Evolutionary conservation across 2,797 vertebrate genomes (phyloP), one percentile per base, ranked within the genome.

Genomic region (Aselliscus stoliczkanus): DNA sequence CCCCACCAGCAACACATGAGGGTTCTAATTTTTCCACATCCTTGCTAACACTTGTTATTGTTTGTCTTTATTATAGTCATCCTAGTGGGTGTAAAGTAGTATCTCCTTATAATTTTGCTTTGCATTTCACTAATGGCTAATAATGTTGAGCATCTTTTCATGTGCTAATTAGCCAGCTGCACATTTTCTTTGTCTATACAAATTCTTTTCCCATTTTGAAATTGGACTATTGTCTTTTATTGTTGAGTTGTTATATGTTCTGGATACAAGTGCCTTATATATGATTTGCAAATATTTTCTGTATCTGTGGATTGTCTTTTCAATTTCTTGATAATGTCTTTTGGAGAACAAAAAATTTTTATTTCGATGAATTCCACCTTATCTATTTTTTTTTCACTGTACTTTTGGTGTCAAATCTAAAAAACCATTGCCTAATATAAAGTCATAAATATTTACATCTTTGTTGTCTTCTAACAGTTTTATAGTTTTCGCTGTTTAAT

Each of bases 81-180:
- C 31, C 69, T 72, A 50, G 29, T 42, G 9, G n/a, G n/a, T 62
- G 17, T 75, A 62, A 75, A 75, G 80, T 56, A 18, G 21, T 47
- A 86, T 25, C 29, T 80, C 39, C 50, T 86, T 81, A 31, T 29
- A 20, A 54, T 39, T 69, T 64, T 88, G 62, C 42, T 84, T 60
- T 67, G 62, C 20, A 91, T 88, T 93, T 79, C 20, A 58, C 64
- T 91, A 90, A 87, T 93, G 56, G 93, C 25, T 81, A 89, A 52
- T 39, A 62, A 93, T 11, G 7, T 20, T 82, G 11, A 87, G 10
- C 25, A 93, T 50, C 23, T 87, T 83, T 93, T 77, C 31, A 70
- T 21, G 70, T 65, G 21, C 50, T 69, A 88, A 83, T 64, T 79
- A 77, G 17, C 34, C 52, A 83, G 64, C 6, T 88, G 20, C 34